Conservation (phyloP, 2,888 invertebrate species). For the Plagodis pulveraria region DNA sequence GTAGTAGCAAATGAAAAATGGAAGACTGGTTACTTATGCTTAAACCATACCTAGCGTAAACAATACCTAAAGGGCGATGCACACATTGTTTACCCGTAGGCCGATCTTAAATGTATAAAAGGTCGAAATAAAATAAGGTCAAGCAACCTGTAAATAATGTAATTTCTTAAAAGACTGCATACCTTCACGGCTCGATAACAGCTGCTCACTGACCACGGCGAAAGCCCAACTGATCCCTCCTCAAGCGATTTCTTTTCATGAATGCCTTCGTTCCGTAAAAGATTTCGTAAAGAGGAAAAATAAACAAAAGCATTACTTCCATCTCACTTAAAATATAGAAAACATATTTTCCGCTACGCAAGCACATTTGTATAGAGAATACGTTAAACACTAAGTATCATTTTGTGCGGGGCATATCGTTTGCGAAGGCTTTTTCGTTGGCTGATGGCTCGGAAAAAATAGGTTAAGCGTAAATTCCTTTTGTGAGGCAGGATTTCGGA, state of each 20-base stretch:
- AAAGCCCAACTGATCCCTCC: neutral
- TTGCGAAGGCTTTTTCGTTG: slow-evolving; percentile 43
- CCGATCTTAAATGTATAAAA: neutral
- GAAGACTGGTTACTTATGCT: no score
- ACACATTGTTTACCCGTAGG: no score
- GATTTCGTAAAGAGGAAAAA: neutral
- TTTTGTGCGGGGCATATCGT: slow-evolving; percentile 41
- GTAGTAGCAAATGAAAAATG: no score
- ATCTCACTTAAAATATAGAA: slow-evolving; percentile 26
- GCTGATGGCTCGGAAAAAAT: slow-evolving; percentile 48
- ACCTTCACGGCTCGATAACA: neutral
- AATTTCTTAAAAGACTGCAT: neutral
- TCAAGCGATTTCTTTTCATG: neutral
- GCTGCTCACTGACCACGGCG: slow-evolving; percentile 9
- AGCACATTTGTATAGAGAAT: slow-evolving; percentile 37
- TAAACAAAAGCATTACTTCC: slow-evolving; percentile 14
- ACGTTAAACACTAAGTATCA: slow-evolving; percentile 40
- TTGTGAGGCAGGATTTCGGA: slow-evolving; percentile 36
- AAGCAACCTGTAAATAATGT: no score
- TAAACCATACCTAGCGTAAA: no score
- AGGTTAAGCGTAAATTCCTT: slow-evolving; percentile 31
- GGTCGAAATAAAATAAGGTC: no score
- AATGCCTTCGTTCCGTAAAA: no score
- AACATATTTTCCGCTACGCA: slow-evolving; percentile 26
- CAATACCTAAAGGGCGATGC: no score